These are phyloP conservation scores for Irena cyanogastra DNA, from an alignment of 2,113 vertebrate genomes.

Conservation along the genomic window DNA sequence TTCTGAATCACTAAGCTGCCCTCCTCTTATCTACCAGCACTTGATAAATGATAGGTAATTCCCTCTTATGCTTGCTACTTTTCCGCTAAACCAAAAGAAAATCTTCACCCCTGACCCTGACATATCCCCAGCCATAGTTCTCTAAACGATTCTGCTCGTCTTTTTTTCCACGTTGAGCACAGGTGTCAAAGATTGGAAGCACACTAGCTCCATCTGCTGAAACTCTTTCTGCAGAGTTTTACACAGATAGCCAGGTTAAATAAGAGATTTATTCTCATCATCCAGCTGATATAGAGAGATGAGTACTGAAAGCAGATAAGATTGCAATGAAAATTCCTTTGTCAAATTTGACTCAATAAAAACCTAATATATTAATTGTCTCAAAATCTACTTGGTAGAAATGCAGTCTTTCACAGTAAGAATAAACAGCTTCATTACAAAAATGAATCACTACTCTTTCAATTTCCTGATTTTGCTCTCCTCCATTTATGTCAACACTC, in stretches of 20 bases:
- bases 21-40: not conserved
- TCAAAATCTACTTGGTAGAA: not conserved
- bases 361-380: not conserved
- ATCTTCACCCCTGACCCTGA: not conserved
- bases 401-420: not conserved
- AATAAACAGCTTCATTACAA: not conserved
- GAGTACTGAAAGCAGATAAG: not conserved
- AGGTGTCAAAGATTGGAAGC: slow-evolving; percentile 19
- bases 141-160: not conserved
- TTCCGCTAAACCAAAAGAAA: not conserved
- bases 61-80: not conserved
- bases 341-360: not conserved
- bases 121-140: not conserved
- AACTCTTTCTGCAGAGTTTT: not conserved
- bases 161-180: accelerated
- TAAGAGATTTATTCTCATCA: not conserved
- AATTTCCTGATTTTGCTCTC: not conserved
- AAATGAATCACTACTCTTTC: not conserved
- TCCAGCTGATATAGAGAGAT: not conserved
- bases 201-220: slow-evolving; percentile 71
- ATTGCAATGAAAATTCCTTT: not conserved
- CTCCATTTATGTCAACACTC: not conserved
- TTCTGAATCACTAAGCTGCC: not conserved
- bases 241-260: not conserved
- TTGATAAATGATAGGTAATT: not conserved